Base-by-base conservation (phyloP, 2,113 vertebrate species). In the Proterorhinus semilunaris region DNA sequence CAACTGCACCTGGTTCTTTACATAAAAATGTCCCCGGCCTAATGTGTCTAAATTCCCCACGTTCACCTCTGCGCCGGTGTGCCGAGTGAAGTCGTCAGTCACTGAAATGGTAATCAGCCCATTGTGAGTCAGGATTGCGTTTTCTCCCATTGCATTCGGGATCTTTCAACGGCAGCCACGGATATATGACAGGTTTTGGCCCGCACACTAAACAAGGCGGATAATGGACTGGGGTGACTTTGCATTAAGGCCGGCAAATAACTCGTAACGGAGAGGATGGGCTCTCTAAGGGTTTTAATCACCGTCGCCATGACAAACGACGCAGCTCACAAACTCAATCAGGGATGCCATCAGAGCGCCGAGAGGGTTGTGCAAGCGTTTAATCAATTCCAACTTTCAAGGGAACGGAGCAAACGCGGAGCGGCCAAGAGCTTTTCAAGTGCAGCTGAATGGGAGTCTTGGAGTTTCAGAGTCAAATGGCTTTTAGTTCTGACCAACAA, bases 371-470 rank as follows among this genome's bases (percentile, higher is more conserved):
- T 54, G 58, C 46, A 77, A 81, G 77, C 72, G 6, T 70, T 83
- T 83, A 84, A 85, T 88, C 80, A 75, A 69, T 85, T 88, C 76
- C 80, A 75, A 86, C 62, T 11, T 36, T 66, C 81, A 68, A 78
- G 84, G 65, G 76, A 66, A 62, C 8, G 1, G 8, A 70, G 76
- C 68, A 81, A 88, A 85, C 77, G 78, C n/a, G 70, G 49, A 61
- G 45, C 65, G 15, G 51, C 52, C 49, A 61, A 68, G 11, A 71
- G 62, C 77, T 68, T 71, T 89, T 84, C 82, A 89, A 10, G 70
- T 47, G 3, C 10, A 16, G 53, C 69, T 83, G 87, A 89, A 86
- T 81, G 75, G 75, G 81, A 80, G 73, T 74, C 83, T 85, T 36
- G 71, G 69, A 72, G 72, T 80, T 76, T 66, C 58, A 16, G 53